These are phyloP conservation scores for Mormoops blainvillei DNA, from an alignment of 2,113 vertebrate species.

Conservation along the genomic window DNA sequence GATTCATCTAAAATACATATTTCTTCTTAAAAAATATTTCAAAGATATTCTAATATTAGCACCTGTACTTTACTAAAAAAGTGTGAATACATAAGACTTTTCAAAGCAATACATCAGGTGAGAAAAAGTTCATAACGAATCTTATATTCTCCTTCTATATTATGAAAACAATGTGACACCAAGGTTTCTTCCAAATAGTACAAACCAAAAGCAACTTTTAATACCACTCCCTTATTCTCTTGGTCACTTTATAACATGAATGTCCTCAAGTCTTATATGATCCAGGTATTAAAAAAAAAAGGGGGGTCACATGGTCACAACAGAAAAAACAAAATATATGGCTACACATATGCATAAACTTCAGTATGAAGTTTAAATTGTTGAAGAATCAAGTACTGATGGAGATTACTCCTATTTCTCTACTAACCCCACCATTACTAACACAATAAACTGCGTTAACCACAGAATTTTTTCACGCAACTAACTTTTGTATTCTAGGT, in stretches of 20 bases:
- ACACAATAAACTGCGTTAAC: not conserved
- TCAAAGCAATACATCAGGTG: not conserved
- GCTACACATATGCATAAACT: not conserved
- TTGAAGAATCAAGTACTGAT: not conserved
- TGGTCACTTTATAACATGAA: not conserved
- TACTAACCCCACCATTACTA: not conserved
- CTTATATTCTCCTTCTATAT: not conserved
- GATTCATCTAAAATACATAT: not conserved
- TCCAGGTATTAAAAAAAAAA: not conserved
- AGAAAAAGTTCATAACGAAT: not conserved
- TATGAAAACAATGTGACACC: not conserved
- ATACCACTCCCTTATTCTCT: not conserved
- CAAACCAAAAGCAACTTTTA: not conserved
- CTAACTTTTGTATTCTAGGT: not conserved
- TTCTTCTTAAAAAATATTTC: slow-evolving; percentile 27
- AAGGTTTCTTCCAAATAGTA: not conserved
- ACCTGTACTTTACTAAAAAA: not conserved
- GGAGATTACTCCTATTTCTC: not conserved
- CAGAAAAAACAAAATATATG: not conserved
- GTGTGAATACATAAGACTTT: not conserved
- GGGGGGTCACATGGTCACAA: not conserved
- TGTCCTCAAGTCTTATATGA: not conserved
- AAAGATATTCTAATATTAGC: slow-evolving; percentile 5
- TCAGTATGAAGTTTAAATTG: not conserved
- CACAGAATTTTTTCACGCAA: not conserved